Evolutionary conservation across 2,113 vertebrate species (phyloP).

Genomic region (Salvelinus sp.): DNA sequence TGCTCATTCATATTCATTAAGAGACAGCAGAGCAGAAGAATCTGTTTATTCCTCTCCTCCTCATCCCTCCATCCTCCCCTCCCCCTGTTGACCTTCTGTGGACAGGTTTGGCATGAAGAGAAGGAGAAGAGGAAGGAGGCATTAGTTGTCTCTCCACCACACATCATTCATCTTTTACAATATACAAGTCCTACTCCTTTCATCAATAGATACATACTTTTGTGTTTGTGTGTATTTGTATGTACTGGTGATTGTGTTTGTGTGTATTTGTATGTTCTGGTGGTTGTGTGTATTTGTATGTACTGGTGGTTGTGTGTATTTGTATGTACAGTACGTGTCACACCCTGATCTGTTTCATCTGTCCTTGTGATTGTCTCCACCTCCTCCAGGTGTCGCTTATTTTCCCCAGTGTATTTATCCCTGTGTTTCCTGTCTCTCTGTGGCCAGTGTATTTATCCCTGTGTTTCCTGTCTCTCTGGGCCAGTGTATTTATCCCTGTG

Average conservation of each 20-base stretch:
- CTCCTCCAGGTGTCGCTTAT: too few species aligned
- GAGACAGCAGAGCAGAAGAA: conserved; percentile 20
- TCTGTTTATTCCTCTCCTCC: conserved; percentile 33
- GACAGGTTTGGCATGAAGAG: conserved; percentile 51
- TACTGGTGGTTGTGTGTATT: too few species aligned
- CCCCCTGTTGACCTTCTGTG: conserved; percentile 57
- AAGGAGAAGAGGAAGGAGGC: background rate
- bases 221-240: too few species aligned
- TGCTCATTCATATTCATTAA: conserved; percentile 59
- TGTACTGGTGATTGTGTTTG: background rate
- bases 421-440: too few species aligned
- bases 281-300: too few species aligned
- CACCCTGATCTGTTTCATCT: too few species aligned
- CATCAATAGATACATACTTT: conserved; percentile 21
- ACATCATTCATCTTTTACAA: conserved; percentile 56
- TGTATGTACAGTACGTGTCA: too few species aligned
- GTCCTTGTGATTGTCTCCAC: too few species aligned
- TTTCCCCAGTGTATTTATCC: too few species aligned
- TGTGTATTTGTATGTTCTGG: background rate
- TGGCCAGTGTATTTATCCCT: too few species aligned
- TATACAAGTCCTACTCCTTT: conserved; percentile 41
- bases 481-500: too few species aligned
- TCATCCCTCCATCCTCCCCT: conserved; percentile 22
- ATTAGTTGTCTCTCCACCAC: conserved; percentile 16
- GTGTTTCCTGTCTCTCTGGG: too few species aligned